Evolutionary conservation across 2,888 invertebrate species (phyloP).

Genomic region (Eulithis prunata): DNA sequence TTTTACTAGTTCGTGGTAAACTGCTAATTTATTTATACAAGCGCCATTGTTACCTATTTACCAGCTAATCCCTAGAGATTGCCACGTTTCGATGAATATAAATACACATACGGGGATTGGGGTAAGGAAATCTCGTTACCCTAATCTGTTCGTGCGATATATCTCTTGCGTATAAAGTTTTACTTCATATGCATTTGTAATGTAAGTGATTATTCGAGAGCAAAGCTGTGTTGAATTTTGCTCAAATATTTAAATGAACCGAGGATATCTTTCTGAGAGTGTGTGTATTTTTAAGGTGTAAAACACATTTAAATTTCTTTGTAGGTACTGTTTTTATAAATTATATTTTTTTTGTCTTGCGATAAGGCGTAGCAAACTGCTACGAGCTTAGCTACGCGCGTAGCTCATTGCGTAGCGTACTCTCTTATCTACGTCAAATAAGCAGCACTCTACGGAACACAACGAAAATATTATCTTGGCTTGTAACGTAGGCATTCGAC

Average conservation of each 20-base stretch:
- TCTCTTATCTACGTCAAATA: not conserved
- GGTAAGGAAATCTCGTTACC: constrained; percentile 35
- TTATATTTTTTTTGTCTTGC: not conserved
- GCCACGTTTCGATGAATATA: constrained; percentile 36
- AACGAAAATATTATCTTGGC: not conserved
- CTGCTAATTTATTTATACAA: constrained; percentile 25
- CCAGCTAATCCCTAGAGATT: constrained; percentile 32
- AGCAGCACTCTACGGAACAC: not conserved
- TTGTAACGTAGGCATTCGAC: too few species aligned
- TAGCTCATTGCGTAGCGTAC: not conserved
- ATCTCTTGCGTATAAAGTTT: constrained; percentile 27
- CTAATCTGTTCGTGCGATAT: constrained; percentile 28
- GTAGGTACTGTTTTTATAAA: not conserved
- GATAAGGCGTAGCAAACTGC: not conserved
- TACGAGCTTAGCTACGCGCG: constrained; percentile 1
- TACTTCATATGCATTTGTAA: constrained; percentile 23
- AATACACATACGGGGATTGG: constrained; percentile 29
- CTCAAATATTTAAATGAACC: constrained; percentile 1
- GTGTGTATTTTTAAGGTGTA: not conserved
- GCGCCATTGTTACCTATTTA: constrained; percentile 30
- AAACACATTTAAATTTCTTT: not conserved
- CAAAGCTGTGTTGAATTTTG: constrained; percentile 17
- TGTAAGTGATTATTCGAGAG: constrained; percentile 24
- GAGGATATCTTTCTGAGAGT: constrained; percentile 1
- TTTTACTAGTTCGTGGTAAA: constrained; percentile 15